phyloP scores from a whole-genome alignment of 2,113 vertebrate genomes.

The Scomber colias region DNA sequence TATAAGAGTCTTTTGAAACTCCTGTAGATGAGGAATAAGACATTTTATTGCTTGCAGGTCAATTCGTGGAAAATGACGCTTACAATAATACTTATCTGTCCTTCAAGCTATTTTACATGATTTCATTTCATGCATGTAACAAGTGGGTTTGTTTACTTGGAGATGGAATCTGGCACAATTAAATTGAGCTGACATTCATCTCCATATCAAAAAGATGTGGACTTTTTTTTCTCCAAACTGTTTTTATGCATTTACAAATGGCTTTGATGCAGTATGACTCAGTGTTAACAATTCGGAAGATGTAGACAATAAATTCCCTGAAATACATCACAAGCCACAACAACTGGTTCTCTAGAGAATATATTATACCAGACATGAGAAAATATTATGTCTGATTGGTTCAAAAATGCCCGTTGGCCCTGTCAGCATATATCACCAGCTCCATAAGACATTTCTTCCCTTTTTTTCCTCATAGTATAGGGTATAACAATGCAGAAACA shows the following conservation, averaged over 20 bases:
- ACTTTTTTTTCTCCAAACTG: background rate
- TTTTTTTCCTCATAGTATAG: too few species aligned
- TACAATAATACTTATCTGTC: too few species aligned
- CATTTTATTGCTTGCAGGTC: too few species aligned
- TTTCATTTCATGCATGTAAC: too few species aligned
- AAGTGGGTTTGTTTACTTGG: too few species aligned
- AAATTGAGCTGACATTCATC: background rate
- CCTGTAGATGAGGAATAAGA: background rate
- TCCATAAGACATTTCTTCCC: background rate
- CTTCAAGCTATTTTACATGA: too few species aligned
- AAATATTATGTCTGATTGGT: conserved; percentile 27
- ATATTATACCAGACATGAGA: conserved; percentile 23
- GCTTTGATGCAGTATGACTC: background rate
- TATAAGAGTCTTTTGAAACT: conserved; percentile 5
- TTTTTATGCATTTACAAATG: background rate
- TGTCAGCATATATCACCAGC: conserved; percentile 47
- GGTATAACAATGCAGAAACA: background rate
- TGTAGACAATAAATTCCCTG: background rate
- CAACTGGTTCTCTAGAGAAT: background rate
- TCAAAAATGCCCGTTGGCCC: conserved; percentile 29
- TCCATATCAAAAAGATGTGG: too few species aligned
- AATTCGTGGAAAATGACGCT: too few species aligned
- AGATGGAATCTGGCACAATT: too few species aligned
- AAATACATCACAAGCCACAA: background rate
- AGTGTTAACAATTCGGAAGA: background rate